A percentile compares a stretch with the other conserved stretches of the same genome.
These are phyloP conservation scores for Apodemus agrarius DNA, from an alignment of 2,797 vertebrate species.

Conservation along the genomic window DNA sequence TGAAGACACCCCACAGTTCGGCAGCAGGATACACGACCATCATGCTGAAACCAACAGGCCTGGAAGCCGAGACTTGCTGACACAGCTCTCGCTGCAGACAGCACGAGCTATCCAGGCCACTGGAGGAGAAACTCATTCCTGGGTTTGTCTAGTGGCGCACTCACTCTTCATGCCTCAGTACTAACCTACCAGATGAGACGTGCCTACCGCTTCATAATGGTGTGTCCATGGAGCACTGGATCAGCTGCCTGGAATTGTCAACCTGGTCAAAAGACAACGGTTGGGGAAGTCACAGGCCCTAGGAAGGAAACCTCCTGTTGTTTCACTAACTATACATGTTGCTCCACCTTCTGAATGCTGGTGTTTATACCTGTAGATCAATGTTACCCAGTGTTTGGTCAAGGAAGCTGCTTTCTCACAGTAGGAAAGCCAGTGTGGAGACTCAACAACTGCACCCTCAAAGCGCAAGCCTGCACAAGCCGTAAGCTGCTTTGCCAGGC, in stretches of 20 bases:
- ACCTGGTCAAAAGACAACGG: neutral
- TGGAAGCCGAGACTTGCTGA: no score
- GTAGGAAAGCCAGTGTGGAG: neutral
- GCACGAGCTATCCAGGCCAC: no score
- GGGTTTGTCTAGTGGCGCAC: no score
- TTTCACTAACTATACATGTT: no score
- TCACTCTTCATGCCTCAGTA: neutral
- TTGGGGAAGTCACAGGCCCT: neutral
- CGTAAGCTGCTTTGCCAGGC: neutral
- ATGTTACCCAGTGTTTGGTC: neutral
- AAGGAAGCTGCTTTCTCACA: neutral
- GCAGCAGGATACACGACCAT: no score
- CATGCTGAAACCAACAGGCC: no score
- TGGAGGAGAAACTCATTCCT: no score
- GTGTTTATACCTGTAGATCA: neutral
- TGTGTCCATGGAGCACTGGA: neutral
- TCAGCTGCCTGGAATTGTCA: neutral
- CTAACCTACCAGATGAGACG: neutral
- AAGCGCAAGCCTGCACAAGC: neutral
- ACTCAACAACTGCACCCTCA: neutral
- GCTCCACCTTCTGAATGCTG: neutral
- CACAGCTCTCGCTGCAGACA: no score
- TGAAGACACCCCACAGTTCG: no score
- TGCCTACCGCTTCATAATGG: neutral
- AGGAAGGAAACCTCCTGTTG: neutral